Evolutionary conservation across 2,797 vertebrate genomes (phyloP).

Genomic region (Mus spretus): DNA sequence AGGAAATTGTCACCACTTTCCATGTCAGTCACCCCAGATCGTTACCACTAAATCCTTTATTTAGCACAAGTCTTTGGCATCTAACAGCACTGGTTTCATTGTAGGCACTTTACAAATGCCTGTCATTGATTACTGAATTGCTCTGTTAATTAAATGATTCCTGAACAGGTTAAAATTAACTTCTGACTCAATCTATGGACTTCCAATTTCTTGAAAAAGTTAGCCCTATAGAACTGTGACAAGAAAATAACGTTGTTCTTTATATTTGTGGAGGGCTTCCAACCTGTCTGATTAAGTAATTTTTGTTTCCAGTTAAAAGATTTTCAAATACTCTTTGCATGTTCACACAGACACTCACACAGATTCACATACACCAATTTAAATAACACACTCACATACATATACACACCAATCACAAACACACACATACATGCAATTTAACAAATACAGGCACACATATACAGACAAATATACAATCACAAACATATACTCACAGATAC

Average conservation of each 20-base stretch:
- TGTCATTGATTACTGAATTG: conserved; percentile 55
- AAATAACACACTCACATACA: background rate
- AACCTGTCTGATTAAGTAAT: conserved; percentile 36
- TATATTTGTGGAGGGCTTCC: background rate
- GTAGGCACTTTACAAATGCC: conserved; percentile 43
- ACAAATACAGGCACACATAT: too few relatives aligned
- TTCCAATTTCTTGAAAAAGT: conserved; percentile 55
- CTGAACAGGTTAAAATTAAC: conserved; percentile 57
- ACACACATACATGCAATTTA: too few relatives aligned
- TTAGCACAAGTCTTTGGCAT: background rate
- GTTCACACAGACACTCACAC: background rate
- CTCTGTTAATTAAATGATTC: conserved; percentile 64
- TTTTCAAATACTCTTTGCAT: background rate
- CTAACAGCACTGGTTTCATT: background rate
- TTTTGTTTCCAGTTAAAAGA: conserved; percentile 56
- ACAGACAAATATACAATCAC: background rate
- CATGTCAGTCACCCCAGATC: fast-evolving
- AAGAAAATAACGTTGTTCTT: conserved; percentile 65
- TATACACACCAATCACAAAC: background rate
- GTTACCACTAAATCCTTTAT: background rate
- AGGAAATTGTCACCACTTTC: background rate
- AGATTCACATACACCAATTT: background rate
- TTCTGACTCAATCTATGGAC: conserved; percentile 67
- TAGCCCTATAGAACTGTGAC: background rate
- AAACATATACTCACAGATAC: background rate